Evolutionary conservation across 1,140 invertebrate genomes (phyloP).

Genomic region (Bombyx mandarina): DNA sequence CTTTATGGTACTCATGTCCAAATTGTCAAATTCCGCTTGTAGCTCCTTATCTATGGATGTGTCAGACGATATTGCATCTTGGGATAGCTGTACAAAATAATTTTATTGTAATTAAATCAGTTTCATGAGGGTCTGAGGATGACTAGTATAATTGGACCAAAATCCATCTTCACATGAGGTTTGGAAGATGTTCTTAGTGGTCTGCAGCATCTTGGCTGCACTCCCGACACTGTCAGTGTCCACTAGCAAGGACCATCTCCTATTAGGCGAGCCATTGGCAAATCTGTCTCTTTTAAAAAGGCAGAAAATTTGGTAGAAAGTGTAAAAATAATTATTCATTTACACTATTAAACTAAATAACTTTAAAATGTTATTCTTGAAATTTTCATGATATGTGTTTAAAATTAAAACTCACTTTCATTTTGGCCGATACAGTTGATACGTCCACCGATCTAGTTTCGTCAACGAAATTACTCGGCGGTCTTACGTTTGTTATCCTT

Average conservation of each 20-base stretch:
- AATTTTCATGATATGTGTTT: too few species aligned
- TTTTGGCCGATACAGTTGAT: constrained; percentile 34
- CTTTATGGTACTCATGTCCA: constrained; percentile 78
- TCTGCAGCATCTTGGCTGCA: too few species aligned
- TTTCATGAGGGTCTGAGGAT: background rate
- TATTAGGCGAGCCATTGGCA: too few species aligned
- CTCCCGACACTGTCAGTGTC: too few species aligned
- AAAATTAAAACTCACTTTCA: constrained; percentile 27
- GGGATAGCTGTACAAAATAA: constrained; percentile 29
- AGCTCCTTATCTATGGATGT: constrained; percentile 40
- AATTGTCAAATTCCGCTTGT: constrained; percentile 45
- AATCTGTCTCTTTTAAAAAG: too few species aligned
- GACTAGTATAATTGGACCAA: background rate
- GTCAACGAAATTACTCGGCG: constrained; percentile 49
- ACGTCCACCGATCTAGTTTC: constrained; percentile 40
- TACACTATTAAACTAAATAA: too few species aligned
- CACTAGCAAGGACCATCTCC: too few species aligned
- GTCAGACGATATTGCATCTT: constrained; percentile 33
- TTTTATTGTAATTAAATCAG: constrained; percentile 3
- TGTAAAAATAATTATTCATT: too few species aligned
- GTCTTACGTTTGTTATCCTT: constrained; percentile 44
- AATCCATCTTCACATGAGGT: too few species aligned
- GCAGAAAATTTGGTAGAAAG: too few species aligned
- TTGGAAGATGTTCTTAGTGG: too few species aligned
- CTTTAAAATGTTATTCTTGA: too few species aligned